A percentile compares a stretch with the other conserved stretches of the same genome.
phyloP scores from a whole-genome alignment of 2,113 vertebrate species.

The Typhlomys cinereus region DNA sequence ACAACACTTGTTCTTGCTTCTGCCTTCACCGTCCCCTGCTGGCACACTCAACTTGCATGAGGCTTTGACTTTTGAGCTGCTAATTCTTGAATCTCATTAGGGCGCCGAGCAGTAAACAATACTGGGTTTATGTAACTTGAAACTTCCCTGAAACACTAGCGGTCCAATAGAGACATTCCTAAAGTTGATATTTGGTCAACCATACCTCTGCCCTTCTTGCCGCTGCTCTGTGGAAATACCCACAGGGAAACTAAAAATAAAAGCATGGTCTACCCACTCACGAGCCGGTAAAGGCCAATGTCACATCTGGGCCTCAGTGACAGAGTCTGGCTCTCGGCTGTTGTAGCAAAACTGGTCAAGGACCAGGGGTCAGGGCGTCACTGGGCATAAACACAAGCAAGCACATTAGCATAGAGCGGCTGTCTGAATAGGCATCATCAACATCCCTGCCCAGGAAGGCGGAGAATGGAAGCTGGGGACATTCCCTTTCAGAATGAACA shows the following conservation, averaged over 20 bases:
- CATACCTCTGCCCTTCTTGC: background rate
- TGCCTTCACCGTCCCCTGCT: background rate
- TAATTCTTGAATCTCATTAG: background rate
- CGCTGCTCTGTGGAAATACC: background rate
- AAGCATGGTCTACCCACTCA: constrained; percentile 57
- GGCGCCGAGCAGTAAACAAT: background rate
- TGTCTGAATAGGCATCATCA: constrained; percentile 67
- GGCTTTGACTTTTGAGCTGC: constrained; percentile 20
- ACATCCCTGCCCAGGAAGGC: constrained; percentile 42
- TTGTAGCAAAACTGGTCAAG: constrained; percentile 64
- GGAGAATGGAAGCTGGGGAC: constrained; percentile 55
- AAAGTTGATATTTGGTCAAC: background rate
- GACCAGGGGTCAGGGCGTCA: constrained; percentile 77
- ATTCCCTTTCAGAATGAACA: constrained; percentile 64
- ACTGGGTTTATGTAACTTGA: background rate
- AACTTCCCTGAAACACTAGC: constrained; percentile 5
- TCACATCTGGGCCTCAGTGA: constrained; percentile 65
- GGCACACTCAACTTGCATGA: background rate
- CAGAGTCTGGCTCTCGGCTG: constrained; percentile 60
- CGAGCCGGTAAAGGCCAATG: constrained; percentile 44
- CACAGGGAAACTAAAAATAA: constrained; percentile 34
- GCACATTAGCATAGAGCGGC: constrained; percentile 73
- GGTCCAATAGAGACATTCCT: background rate
- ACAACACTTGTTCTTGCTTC: background rate
- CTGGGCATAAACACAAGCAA: constrained; percentile 81